These are phyloP conservation scores for Venusia cambrica DNA, from an alignment of 2,888 invertebrate species.

Conservation along the genomic window DNA sequence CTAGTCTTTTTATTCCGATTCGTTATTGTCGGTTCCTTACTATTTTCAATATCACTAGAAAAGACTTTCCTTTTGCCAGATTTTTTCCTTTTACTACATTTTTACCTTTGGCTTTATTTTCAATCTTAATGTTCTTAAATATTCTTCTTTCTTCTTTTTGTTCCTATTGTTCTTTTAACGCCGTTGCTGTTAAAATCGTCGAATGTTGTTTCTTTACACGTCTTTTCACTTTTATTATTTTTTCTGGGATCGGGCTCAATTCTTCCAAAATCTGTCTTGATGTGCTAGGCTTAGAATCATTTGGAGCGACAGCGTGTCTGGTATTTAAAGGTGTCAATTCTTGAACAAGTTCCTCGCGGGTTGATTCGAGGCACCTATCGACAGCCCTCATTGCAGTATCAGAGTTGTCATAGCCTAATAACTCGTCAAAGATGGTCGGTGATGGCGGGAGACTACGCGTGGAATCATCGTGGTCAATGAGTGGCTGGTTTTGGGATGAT, in stretches of 20 bases:
- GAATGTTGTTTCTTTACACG: conserved; percentile 6
- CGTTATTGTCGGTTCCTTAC: conserved; percentile 2
- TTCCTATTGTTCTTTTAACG: conserved; percentile 6
- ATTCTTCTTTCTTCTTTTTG: conserved; percentile 7
- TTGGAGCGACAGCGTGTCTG: too few relatives aligned
- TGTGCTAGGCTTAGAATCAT: conserved; percentile 1
- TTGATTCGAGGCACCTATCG: too few relatives aligned
- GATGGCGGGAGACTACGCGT: not conserved
- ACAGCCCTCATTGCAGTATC: too few relatives aligned
- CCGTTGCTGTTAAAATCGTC: conserved; percentile 5
- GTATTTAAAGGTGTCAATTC: too few relatives aligned
- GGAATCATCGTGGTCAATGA: conserved; percentile 5
- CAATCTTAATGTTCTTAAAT: conserved; percentile 3
- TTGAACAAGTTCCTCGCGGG: too few relatives aligned
- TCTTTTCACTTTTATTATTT: conserved; percentile 8
- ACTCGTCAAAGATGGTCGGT: conserved; percentile 4
- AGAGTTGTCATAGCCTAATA: too few relatives aligned
- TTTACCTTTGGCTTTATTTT: conserved; percentile 1
- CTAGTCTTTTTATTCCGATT: conserved; percentile 3
- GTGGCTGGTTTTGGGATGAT: too few relatives aligned
- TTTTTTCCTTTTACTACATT: conserved; percentile 3
- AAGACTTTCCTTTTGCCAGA: conserved; percentile 7
- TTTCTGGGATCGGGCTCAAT: conserved; percentile 6
- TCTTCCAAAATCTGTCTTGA: conserved; percentile 8
- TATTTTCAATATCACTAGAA: conserved; percentile 6